A percentile compares a stretch with the other conserved stretches of the same genome.
These are phyloP conservation scores for Gymnocheta viridis DNA, from an alignment of 2,888 invertebrate genomes.

Conservation along the genomic window DNA sequence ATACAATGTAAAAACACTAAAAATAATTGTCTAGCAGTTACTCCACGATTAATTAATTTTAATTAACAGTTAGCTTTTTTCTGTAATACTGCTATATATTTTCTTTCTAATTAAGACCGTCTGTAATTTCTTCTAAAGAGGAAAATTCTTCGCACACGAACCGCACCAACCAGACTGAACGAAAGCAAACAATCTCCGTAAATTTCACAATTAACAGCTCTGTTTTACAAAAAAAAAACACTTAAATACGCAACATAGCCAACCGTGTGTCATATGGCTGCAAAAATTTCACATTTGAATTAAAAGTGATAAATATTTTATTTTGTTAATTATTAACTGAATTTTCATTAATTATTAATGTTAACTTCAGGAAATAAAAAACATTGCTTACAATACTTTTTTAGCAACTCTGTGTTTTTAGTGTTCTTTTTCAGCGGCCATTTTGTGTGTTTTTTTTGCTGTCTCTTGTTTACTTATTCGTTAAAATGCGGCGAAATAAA, in stretches of 20 bases:
- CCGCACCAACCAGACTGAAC: conserved; percentile 69
- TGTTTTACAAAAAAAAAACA: conserved; percentile 22
- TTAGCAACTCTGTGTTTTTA: conserved; percentile 10
- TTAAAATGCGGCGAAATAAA: conserved; percentile 16
- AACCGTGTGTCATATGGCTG: conserved; percentile 18
- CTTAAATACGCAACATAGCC: neutral
- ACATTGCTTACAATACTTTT: neutral
- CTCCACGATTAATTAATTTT: conserved; percentile 32
- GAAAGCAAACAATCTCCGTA: conserved; percentile 38
- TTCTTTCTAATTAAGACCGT: conserved; percentile 40
- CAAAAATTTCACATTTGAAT: no score
- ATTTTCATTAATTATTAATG: no score
- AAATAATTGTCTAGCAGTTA: conserved; percentile 25
- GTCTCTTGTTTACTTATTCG: conserved; percentile 19
- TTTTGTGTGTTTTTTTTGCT: conserved; percentile 46
- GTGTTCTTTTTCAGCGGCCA: conserved; percentile 29
- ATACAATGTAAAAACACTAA: neutral
- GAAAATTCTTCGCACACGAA: conserved; percentile 66
- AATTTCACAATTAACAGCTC: conserved; percentile 44
- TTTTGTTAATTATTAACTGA: no score
- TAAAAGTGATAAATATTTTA: no score
- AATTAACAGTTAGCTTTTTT: conserved; percentile 55
- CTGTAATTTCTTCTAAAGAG: conserved; percentile 9
- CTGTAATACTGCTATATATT: neutral
- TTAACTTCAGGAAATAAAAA: no score